Base-by-base conservation (phyloP, 2,888 invertebrate species). In the Suillia variegata region DNA sequence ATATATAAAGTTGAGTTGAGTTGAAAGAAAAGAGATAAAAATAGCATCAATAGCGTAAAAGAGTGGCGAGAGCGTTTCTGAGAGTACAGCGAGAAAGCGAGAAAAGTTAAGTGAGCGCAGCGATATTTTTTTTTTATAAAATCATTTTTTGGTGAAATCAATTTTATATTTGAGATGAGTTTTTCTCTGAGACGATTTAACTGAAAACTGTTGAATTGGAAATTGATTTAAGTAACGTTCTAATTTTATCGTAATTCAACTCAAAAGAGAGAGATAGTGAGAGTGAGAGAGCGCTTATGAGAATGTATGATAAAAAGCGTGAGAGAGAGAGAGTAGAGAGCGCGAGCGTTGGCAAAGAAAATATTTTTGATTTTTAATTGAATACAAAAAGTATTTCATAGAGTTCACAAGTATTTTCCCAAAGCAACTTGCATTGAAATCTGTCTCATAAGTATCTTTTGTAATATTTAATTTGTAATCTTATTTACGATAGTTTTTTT, bases 381-480 rank as follows among this genome's bases (percentile, higher is more conserved):
- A 48, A 48, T 18, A 22, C n/a, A n/a, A n/a, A n/a, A n/a, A n/a
- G n/a, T n/a, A n/a, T n/a, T n/a, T n/a, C n/a, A n/a, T n/a, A 13
- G 17, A 38, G 64, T 67, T 74, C 79, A 76, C 77, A 76, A 75
- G 77, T 78, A 72, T 72, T 75, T 77, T 78, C 76, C 77, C 78
- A 77, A 79, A 69, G 70, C 68, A 70, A 73, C 79, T 77, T 77
- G 77, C 68, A 77, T 79, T 79, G 77, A 77, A 77, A 77, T 79
- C 79, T 77, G 79, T 77, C 77, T 77, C 79, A 75, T 77, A 77
- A 77, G 77, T 77, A 77, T 77, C 77, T 77, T 79, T 79, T 77
- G 78, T 77, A 77, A 77, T 75, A 71, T 66, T 26, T 38, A 38
- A 38, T 38, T 26, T 26, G 26, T 6, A 5, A 26, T 6, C 10